Base-by-base conservation (phyloP, 2,797 vertebrate species). In the Amphiprion clarkii region DNA sequence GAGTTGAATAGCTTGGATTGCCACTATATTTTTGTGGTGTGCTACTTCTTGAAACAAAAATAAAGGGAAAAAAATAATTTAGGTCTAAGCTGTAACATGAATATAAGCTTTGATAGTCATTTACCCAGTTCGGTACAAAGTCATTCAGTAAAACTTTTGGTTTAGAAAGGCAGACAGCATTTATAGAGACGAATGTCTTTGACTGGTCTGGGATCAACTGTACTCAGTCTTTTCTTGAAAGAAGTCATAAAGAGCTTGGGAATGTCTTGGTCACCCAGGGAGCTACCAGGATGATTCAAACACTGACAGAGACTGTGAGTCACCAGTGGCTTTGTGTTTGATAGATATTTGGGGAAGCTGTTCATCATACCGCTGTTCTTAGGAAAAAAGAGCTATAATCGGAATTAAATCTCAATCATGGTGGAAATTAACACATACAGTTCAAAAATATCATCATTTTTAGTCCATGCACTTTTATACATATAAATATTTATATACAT, bases 261-360 rank as follows among this genome's bases (percentile, higher is more conserved):
- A 57, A 59, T 53, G 36, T 81, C 54, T 42, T 44, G 64, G 57
- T 81, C 65, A 71, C 39, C 69, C 67, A 70, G 39, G 74, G 67
- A 73, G 61, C 25, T 40, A 75, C 29, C 44, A 31, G 14, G 7
- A 27, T 16, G 46, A 56, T 69, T 78, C 54, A 82, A 53, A 71
- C 49, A 53, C 16, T 42, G 40, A 76, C 19, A 66, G 61, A 52
- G 36, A 74, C 61, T 61, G n/a, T 25, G 42, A 71, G 65, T 48
- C 57, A 67, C 10, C n/a, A 21, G 11, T 25, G 42, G 53, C 42
- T 77, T 39, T 58, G 19, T 71, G 51, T 33, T 52, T 23, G 0
- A 42, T 4, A 14, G 54, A 44, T 27, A 42, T 66, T 54, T 63
- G 58, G 67, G 46, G 39, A 57, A 78, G 33, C 23, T 67, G 58